Percentiles rank a stretch among this genome's conserved stretches.
Evolutionary conservation across 2,888 invertebrate genomes (phyloP).

Genomic region (Protonemura montana): DNA sequence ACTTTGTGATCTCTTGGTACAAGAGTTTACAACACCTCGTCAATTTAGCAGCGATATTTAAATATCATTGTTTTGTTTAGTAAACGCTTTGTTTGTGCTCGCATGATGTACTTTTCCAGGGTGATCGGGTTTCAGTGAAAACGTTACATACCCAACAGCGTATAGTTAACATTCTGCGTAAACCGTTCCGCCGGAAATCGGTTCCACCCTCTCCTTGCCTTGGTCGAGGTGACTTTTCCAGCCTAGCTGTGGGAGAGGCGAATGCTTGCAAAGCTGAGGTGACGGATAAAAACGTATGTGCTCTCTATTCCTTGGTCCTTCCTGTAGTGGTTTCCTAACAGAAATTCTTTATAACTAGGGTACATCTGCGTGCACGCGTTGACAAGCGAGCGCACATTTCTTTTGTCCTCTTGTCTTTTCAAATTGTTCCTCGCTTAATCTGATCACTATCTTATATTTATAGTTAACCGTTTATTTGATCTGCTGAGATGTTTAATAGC

Average conservation of each 20-base stretch:
- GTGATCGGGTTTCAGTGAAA: constrained; percentile 59
- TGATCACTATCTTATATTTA: no score
- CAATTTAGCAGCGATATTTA: not conserved
- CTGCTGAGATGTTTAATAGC: no score
- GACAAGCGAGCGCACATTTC: no score
- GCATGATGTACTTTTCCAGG: constrained; percentile 47
- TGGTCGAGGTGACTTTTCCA: constrained; percentile 32
- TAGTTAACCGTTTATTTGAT: no score
- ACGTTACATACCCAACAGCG: constrained; percentile 67
- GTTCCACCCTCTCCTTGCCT: constrained; percentile 69
- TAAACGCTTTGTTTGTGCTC: not conserved
- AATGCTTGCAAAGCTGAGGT: constrained; percentile 33
- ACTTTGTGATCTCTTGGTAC: no score
- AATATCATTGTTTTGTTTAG: constrained; percentile 56
- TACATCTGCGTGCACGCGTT: no score
- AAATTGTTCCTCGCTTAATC: no score
- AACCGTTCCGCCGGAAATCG: constrained; percentile 75
- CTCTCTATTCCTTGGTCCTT: constrained; percentile 8
- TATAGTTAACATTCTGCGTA: constrained; percentile 70
- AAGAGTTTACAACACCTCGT: no score
- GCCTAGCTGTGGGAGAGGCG: constrained; percentile 41
- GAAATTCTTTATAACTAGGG: no score
- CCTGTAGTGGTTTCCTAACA: not conserved
- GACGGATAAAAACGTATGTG: constrained; percentile 46
- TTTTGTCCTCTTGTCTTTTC: no score